phyloP scores from a whole-genome alignment of 2,113 vertebrate species.

The Gallinago paraguaiae region DNA sequence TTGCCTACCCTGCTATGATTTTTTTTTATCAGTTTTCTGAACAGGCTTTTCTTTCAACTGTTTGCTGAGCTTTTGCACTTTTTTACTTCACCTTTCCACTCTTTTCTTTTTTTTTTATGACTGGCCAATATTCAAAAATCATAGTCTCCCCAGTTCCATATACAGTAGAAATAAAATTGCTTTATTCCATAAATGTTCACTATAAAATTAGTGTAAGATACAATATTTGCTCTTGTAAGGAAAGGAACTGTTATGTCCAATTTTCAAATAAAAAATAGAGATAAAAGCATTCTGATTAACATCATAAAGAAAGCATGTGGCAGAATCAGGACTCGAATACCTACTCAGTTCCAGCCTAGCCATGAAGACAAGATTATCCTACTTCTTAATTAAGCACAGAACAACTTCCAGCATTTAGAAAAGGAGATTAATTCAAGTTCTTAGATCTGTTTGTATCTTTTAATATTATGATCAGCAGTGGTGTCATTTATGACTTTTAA shows the following conservation, averaged over 20 bases:
- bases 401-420: background rate
- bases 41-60: background rate
- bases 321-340: background rate
- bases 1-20: background rate
- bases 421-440: background rate
- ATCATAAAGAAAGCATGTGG: background rate
- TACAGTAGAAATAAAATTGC: background rate
- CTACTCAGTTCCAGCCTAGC: background rate
- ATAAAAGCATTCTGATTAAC: constrained; percentile 1
- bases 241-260: background rate
- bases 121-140: background rate
- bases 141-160: background rate
- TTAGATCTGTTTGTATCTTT: background rate
- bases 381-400: background rate
- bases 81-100: background rate
- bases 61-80: background rate
- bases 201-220: background rate
- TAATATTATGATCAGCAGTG: background rate
- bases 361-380: background rate
- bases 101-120: background rate
- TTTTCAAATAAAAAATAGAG: background rate
- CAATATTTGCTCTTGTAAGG: background rate
- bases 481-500: background rate
- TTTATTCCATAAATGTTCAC: background rate
- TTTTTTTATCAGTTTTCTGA: background rate